A percentile compares a stretch with the other conserved stretches of the same genome.
Evolutionary conservation across 64 coral and sea anemone species (phyloP).

Genomic region (Montipora capricornis): DNA sequence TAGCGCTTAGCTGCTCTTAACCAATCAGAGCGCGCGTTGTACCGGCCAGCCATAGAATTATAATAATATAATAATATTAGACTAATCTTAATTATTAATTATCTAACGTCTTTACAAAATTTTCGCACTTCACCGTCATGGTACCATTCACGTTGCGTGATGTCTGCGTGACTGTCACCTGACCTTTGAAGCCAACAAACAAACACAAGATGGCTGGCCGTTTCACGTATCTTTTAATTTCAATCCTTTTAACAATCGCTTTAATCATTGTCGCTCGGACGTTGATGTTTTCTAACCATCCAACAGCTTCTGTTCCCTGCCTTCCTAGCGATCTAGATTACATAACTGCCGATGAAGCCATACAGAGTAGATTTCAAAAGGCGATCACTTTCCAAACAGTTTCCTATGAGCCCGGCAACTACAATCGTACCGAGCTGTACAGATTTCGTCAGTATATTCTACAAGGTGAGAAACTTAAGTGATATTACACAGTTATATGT

Average conservation of each 20-base stretch:
- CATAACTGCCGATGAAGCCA: conserved; percentile 52
- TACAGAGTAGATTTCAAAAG: conserved; percentile 54
- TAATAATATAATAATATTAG: too few relatives aligned
- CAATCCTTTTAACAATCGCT: conserved; percentile 21
- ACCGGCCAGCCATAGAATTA: too few relatives aligned
- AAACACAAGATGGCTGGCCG: conserved; percentile 42
- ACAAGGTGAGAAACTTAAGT: conserved; percentile 35
- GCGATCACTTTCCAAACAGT: conserved; percentile 70
- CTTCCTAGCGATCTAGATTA: conserved; percentile 55
- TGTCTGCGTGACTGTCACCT: not conserved
- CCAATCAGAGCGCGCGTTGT: too few relatives aligned
- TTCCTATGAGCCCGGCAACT: conserved; percentile 47
- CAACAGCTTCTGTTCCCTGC: conserved; percentile 45
- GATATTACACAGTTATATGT: not conserved
- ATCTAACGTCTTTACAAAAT: too few relatives aligned
- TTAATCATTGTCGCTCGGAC: conserved; percentile 62
- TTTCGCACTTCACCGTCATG: too few relatives aligned
- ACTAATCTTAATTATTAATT: too few relatives aligned
- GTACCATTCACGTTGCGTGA: too few relatives aligned
- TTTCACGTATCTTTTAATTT: conserved; percentile 10
- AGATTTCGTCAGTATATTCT: conserved; percentile 72
- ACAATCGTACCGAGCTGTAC: conserved; percentile 67
- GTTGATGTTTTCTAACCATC: conserved; percentile 56
- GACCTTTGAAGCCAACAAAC: not conserved
- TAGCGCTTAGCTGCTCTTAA: too few relatives aligned